Evolutionary conservation across 1,140 invertebrate genomes (phyloP), one percentile per base, ranked within the genome.

Genomic region (Musca vetustissima): DNA sequence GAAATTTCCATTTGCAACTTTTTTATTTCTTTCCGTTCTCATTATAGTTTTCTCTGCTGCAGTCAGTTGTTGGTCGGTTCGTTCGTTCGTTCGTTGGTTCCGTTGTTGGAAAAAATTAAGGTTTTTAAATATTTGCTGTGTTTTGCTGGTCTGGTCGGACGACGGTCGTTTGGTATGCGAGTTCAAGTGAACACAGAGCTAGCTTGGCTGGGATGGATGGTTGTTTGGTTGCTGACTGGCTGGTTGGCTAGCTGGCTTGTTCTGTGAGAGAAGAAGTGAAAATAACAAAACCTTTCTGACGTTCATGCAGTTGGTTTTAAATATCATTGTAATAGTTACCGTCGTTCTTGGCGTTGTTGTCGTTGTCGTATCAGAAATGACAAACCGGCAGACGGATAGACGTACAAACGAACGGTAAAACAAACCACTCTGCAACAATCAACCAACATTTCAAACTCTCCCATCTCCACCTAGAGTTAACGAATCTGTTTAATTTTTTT

Each of bases 1-100:
- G 25, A 67, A 55, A 67, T 67, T 67, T 67, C 48, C 49, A 67
- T 67, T 67, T 50, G 66, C 52, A 67, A 67, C 65, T 66, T 66
- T 48, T 52, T 66, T 52, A 25, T 50, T 66, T 32, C 21, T 32
- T 49, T 43, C 14, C 36, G 22, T 36, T 61, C 14, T 61, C 36
- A n/a, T 36, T 61, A 11, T 36, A 36, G 49, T 52, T 19, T 43
- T 43, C 36, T 43, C 36, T 13, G 13, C 36, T 43, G 36, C 11
- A 4, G 36, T 11, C 57, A 25, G 21, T 61, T 28, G 52, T 67
- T 67, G 43, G 28, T 67, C 52, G 36, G 36, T 43, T 43, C 36
- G 36, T 43, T 52, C 66, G 48, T 66, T 65, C n/a, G n/a, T n/a
- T n/a, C n/a, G n/a, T n/a, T n/a, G n/a, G n/a, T n/a, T 47, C 19